Conservation (phyloP, 2,113 vertebrate species). For the Aplodontia rufa region DNA sequence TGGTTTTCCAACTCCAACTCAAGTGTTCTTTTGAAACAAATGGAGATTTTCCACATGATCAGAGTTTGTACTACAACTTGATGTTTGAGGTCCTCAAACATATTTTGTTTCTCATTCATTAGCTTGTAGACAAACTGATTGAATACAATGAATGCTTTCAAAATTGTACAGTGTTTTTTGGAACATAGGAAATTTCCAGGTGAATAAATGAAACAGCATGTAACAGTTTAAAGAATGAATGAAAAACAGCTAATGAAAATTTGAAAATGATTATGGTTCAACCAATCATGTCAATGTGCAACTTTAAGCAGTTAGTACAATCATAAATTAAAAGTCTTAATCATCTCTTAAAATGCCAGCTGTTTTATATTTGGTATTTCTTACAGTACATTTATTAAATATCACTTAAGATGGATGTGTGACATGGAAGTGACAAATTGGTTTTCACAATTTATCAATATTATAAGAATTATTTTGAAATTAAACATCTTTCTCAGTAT, state of each 20-base stretch:
- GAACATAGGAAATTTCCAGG: not conserved
- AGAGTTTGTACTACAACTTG: not conserved
- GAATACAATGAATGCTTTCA: not conserved
- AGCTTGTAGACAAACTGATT: not conserved
- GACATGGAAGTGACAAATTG: not conserved
- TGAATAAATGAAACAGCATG: not conserved
- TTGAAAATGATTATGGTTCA: slow-evolving; percentile 24
- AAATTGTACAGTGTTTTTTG: not conserved
- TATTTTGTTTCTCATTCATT: not conserved
- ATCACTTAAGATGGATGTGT: not conserved
- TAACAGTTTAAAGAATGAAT: not conserved
- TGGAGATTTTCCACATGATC: not conserved
- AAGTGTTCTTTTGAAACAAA: not conserved
- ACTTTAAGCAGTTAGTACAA: not conserved
- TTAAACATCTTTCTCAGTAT: not conserved
- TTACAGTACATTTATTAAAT: not conserved
- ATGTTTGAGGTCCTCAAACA: not conserved
- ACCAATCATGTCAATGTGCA: not conserved
- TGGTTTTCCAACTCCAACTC: not conserved
- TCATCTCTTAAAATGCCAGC: not conserved
- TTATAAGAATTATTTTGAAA: slow-evolving; percentile 23
- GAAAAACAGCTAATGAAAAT: not conserved
- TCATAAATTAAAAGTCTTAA: slow-evolving; percentile 33
- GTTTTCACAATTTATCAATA: not conserved
- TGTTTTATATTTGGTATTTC: not conserved